Percentiles rank a stretch among this genome's conserved stretches.
Conservation (phyloP, 2,797 vertebrate species). For the Sebastes reedi region DNA sequence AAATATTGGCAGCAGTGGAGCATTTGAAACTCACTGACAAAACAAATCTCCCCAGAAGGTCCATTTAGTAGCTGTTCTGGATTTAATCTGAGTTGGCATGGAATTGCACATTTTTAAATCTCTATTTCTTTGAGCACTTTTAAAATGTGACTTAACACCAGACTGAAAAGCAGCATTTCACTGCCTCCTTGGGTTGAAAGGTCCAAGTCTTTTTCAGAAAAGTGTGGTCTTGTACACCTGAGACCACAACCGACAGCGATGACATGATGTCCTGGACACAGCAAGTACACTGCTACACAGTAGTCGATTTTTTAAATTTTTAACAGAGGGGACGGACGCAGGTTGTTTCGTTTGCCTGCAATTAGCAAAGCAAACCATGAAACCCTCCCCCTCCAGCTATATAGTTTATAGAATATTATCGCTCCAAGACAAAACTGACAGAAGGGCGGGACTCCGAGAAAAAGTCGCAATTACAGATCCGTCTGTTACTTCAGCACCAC, state of each 20-base stretch:
- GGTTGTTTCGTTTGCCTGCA: too few species aligned
- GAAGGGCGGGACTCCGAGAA: too few species aligned
- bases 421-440: too few species aligned
- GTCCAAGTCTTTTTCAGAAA: too few species aligned
- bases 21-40: background rate
- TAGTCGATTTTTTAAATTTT: too few species aligned
- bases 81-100: background rate
- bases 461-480: too few species aligned
- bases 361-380: accelerated
- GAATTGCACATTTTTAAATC: background rate
- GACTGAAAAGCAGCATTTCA: background rate
- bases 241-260: background rate
- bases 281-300: background rate
- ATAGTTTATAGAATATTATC: too few species aligned
- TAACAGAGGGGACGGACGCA: too few species aligned
- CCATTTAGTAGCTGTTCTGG: background rate
- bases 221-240: too few species aligned
- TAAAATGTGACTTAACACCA: background rate
- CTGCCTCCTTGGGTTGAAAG: background rate
- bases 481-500: too few species aligned
- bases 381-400: too few species aligned
- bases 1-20: background rate
- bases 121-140: background rate
- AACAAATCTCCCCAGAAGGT: background rate
- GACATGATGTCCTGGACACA: background rate